These are phyloP conservation scores for Encarsia formosa DNA, from an alignment of 2,888 invertebrate species.

Conservation along the genomic window DNA sequence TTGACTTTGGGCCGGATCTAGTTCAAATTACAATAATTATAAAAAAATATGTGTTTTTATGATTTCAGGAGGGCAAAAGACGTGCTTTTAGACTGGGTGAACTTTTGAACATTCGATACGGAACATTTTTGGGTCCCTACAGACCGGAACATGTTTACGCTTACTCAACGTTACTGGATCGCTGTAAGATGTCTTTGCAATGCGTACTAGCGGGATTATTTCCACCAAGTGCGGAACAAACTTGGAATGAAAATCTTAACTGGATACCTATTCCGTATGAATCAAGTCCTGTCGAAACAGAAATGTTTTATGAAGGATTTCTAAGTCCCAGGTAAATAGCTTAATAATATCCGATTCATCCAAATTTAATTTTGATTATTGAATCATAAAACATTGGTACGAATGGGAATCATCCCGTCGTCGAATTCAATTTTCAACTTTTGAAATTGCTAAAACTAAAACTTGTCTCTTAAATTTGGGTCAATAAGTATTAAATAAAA, in stretches of 20 bases:
- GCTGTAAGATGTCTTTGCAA: conserved; percentile 69
- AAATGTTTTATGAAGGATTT: not conserved
- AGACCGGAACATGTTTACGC: conserved; percentile 43
- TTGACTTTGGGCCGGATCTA: too few relatives aligned
- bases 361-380: not conserved
- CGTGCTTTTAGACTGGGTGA: conserved; percentile 52
- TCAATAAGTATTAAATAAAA: too few relatives aligned
- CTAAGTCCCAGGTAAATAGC: too few relatives aligned
- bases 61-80: conserved; percentile 54
- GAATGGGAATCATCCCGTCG: not conserved
- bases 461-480: not conserved
- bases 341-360: too few relatives aligned
- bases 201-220: conserved; percentile 64
- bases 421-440: not conserved
- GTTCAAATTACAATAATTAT: not conserved
- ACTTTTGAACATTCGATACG: conserved; percentile 51
- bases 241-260: conserved; percentile 56
- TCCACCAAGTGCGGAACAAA: conserved; percentile 55
- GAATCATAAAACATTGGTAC: not conserved
- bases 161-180: conserved; percentile 63
- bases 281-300: not conserved
- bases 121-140: conserved; percentile 52
- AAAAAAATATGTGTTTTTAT: not conserved
- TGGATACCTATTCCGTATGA: conserved; percentile 60
- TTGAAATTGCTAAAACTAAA: too few relatives aligned